Conservation (phyloP, 35 echinoderm and acorn worm species). For the Apostichopus japonicus region DNA sequence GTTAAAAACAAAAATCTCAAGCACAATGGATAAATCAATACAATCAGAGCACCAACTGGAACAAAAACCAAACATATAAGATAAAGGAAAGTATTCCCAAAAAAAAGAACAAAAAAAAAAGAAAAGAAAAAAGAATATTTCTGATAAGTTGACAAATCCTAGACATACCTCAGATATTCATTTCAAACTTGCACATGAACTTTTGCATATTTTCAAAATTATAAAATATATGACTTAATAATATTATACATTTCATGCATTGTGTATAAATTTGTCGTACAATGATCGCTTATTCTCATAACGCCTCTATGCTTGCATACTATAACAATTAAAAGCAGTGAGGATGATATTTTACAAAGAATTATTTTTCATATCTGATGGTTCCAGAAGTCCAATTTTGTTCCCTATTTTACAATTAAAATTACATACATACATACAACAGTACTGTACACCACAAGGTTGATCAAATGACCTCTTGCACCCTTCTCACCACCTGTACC, state of each 20-base stretch:
- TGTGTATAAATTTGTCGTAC: neutral
- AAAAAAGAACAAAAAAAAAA: neutral
- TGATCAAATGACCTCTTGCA: no score
- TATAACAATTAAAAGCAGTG: neutral
- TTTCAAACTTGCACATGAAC: neutral
- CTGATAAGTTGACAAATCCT: neutral
- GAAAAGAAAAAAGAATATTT: neutral
- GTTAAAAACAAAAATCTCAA: no score
- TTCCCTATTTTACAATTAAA: neutral
- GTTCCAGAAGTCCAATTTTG: neutral
- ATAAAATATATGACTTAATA: conserved; percentile 7
- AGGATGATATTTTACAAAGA: neutral
- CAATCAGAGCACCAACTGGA: no score
- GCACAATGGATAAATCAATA: no score
- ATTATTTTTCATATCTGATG: neutral
- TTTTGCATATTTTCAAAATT: neutral
- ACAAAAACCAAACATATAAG: no score
- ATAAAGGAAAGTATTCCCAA: no score
- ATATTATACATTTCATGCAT: conserved; percentile 12
- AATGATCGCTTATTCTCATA: neutral
- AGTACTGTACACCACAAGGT: no score
- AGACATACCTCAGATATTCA: neutral
- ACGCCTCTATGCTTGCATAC: neutral
- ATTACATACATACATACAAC: no score
- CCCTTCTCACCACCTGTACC: no score